Percentiles rank a stretch among this genome's conserved stretches.
Conservation (phyloP, 1,140 invertebrate genomes). For the Saccostrea cuccullata region DNA sequence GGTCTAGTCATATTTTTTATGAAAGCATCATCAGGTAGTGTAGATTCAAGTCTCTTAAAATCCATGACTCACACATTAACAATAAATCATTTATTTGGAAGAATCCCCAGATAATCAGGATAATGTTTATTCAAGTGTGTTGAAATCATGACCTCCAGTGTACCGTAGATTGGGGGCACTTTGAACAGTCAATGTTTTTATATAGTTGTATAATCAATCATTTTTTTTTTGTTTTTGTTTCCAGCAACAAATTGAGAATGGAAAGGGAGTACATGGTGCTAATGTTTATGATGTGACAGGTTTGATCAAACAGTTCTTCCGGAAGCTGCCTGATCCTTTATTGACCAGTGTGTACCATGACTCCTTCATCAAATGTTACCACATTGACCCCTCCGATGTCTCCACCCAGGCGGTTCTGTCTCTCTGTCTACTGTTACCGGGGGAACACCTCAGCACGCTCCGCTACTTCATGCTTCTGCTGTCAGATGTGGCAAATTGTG, state of each 20-base stretch:
- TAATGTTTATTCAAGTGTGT: no score
- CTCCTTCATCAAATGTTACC: conserved; percentile 84
- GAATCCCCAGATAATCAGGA: no score
- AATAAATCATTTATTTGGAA: no score
- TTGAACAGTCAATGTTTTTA: no score
- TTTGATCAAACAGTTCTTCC: conserved; percentile 89
- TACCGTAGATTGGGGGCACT: no score
- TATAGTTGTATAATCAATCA: no score
- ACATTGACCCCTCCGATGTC: conserved; percentile 74
- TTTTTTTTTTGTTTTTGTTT: conserved; percentile 44
- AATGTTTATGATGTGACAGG: conserved; percentile 90
- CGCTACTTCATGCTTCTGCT: conserved; percentile 84
- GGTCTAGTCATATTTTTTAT: no score
- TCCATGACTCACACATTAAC: no score
- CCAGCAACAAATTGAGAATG: conserved; percentile 76
- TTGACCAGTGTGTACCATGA: conserved; percentile 87
- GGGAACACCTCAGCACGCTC: conserved; percentile 84
- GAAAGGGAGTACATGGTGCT: conserved; percentile 65
- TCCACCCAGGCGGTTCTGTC: conserved; percentile 81
- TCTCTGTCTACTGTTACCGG: conserved; percentile 84
- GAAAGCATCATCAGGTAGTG: no score
- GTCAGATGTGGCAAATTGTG: conserved; percentile 81
- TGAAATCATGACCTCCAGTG: no score
- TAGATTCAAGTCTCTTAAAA: no score
- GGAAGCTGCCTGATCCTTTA: conserved; percentile 89